Base-by-base conservation (phyloP, 2,888 invertebrate genomes). In the Abrostola tripartita region DNA sequence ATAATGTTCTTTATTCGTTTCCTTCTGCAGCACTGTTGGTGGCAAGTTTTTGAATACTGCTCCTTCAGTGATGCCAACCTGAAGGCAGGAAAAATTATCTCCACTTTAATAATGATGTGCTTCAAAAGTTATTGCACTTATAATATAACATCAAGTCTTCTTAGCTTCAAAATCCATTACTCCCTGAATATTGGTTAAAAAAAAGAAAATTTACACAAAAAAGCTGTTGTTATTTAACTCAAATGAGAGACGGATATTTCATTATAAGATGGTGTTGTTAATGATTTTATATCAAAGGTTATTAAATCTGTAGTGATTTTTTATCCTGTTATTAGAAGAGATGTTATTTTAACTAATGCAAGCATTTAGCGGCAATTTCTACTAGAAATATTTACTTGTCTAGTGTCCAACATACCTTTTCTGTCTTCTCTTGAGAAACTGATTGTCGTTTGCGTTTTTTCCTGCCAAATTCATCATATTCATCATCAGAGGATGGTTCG, bases 391-490 rank as follows among this genome's bases (percentile, higher is more conserved):
- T 0, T n/a, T 35, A 42, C 5, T 49, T 36, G 11, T 47, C 44
- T 8, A 24, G 12, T 51, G 24, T 4, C 24, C 24, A 51, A 66
- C 73, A 67, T 66, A 78, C 78, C 78, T 74, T 80, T 58, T 69
- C 86, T 82, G 89, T 88, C 84, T 84, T 86, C 40, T 89, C 87
- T 52, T 84, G 78, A 6, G 82, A 58, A 37, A 89, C 90, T 37
- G 83, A 63, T 67, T 85, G 89, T 78, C 87, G 96, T 85, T 94
- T 88, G 74, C 96, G 96, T 86, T 96, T 97, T 79, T 94, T 95
- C 53, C 97, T 95, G 0, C 97, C 97, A 88, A 98, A 98, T 89
- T 99, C 99, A 92, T 99, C 99, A 90, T 98, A 99, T 92, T 99
- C 99, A 87, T 98, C 98, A 85, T 99, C 98, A 5, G 97, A 97